Base-by-base conservation (phyloP, 1,140 invertebrate species). In the Neodiprion virginianus region DNA sequence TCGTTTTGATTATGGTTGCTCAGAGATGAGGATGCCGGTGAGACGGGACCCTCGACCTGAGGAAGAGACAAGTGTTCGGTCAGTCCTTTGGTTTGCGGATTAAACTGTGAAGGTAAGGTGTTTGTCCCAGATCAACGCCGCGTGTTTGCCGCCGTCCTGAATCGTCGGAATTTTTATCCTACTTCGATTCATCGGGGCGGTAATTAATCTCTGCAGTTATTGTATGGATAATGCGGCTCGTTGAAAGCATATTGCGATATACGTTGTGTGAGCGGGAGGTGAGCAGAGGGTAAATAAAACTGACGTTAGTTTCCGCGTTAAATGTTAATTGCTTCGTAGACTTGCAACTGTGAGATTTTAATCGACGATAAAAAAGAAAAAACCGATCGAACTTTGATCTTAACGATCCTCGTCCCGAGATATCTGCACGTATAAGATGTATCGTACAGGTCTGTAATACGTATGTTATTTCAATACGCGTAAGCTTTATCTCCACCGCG, bases 1-100 rank as follows among this genome's bases (percentile, higher is more conserved):
- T 88, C 86, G 74, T 88, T 88, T 83, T 85, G 87, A 86, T 87
- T 87, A 74, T 81, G 86, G 67, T 87, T 88, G 80, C 83, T 87
- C 83, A 88, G 76, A 72, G 86, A 87, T 49, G 86, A 86, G 68
- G 88, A 89, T 40, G 87, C 87, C 71, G 87, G 87, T 7, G 88
- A 89, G 65, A 87, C 84, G 67, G 87, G 86, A 70, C 81, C 81
- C 80, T 89, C 84, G 70, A 88, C 86, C 86, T 88, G 66, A 8
- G 53, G 17, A 14, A 65, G 61, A 65, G 12, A 14, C 7, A 61
- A 12, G 8, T 5, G 1, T 40, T 23, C 14, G 68, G 48, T 69
- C 17, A 17, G 8, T 17, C 23, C 17, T 5, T 68, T 7, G 40
- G 40, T 68, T 68, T 68, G 11, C 67, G 11, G 40, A 68, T 68